Evolutionary conservation across 2,888 invertebrate species (phyloP), one percentile per base, ranked within the genome.

Genomic region (Cryptus viduatorius): DNA sequence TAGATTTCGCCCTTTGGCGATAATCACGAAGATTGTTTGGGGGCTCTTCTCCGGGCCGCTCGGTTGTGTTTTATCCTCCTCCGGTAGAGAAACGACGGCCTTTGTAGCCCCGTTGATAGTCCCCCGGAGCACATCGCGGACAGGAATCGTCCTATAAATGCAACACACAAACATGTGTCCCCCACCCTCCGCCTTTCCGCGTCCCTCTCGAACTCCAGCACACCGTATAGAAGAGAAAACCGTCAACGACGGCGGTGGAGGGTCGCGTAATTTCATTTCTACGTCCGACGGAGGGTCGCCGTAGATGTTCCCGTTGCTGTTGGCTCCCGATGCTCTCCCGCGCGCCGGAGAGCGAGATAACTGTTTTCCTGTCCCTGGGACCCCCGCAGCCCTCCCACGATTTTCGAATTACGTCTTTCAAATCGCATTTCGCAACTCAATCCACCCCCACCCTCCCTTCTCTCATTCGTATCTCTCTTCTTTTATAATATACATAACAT

Each of bases 251-350:
- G 61, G 48, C 83, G 81, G 78, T 82, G 90, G 61, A 93, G 93
- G 93, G 93, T 93, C 91, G 92, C 90, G 92, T 94, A 93, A 94
- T 93, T 94, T 93, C 93, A 94, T 94, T 93, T 93, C 90, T 91
- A 92, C 92, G 90, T 93, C 92, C 93, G 93, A 92, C 93, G 93
- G 92, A 93, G 93, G 93, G 93, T 92, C 91, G 91, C 79, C 82
- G 84, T 79, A 79, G 78, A 81, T 82, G 84, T 61, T 81, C 82
- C 79, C 84, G 84, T 84, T 82, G 82, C 65, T 71, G 81, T 56
- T 71, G 82, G 75, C 75, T 84, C 75, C 75, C 78, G 72, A 75
- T 75, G 48, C 42, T 73, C 48, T 46, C 61, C 7, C 37, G 37
- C 50, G 64, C 64, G 59, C 14, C 69, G 29, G 37, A 73, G 42